Percentiles rank a stretch among this genome's conserved stretches.
Evolutionary conservation across 2,113 vertebrate genomes (phyloP).

Genomic region (Ramphastos sulfuratus): DNA sequence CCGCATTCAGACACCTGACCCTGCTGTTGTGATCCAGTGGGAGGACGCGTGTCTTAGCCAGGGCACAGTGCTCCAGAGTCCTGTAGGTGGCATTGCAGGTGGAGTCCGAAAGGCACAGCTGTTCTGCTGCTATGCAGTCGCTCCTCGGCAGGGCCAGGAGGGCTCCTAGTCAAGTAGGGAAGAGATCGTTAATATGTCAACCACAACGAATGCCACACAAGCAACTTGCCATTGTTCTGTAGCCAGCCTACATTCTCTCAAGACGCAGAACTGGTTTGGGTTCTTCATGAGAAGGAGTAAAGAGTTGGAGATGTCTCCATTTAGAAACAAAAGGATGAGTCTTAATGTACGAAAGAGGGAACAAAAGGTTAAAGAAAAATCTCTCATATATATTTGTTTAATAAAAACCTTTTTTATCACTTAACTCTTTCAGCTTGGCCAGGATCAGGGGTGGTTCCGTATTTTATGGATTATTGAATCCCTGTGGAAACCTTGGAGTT

Average conservation of each 20-base stretch:
- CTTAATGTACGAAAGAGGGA: background rate
- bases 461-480: background rate
- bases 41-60: slow-evolving; percentile 62
- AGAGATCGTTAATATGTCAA: background rate
- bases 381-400: background rate
- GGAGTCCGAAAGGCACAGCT: slow-evolving; percentile 78
- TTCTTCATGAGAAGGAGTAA: background rate
- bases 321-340: background rate
- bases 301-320: background rate
- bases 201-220: background rate
- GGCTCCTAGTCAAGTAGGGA: slow-evolving; percentile 48
- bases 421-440: background rate
- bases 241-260: background rate
- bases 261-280: background rate
- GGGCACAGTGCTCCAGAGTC: slow-evolving; percentile 80
- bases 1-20: slow-evolving; percentile 82
- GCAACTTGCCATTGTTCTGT: background rate
- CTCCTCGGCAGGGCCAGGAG: slow-evolving; percentile 37
- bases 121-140: slow-evolving; percentile 84
- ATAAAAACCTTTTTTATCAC: background rate
- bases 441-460: background rate
- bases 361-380: background rate
- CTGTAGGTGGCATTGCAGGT: slow-evolving; percentile 81
- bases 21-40: slow-evolving; percentile 66
- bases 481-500: background rate